These are phyloP conservation scores for Anoplopoma fimbria DNA, from an alignment of 2,113 vertebrate species.

Conservation along the genomic window DNA sequence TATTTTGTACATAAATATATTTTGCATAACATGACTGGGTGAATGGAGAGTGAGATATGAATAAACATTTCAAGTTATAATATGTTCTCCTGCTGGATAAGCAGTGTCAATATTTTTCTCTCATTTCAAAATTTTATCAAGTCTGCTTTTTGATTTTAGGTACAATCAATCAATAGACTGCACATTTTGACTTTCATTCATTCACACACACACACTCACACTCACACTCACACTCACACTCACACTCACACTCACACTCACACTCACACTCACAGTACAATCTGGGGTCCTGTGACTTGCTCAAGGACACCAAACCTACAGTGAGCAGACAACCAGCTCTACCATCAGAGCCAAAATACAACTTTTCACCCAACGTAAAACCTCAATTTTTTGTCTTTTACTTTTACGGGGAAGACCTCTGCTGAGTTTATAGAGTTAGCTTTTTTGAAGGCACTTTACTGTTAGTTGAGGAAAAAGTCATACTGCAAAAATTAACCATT, in stretches of 20 bases:
- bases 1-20: constrained; percentile 84
- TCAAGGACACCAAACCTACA: neutral
- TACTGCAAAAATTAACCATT: neutral
- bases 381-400: too few relatives aligned
- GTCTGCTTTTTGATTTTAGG: neutral
- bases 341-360: too few relatives aligned
- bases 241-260: neutral
- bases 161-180: neutral
- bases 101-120: neutral
- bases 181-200: neutral
- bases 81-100: neutral
- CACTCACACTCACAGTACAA: neutral
- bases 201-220: neutral
- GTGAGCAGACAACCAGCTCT: neutral
- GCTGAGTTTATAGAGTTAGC: too few relatives aligned
- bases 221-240: neutral
- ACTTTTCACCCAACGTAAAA: too few relatives aligned
- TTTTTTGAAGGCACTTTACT: neutral
- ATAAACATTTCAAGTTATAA: constrained; percentile 67
- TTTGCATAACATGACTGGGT: constrained; percentile 62
- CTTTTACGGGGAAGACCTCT: too few relatives aligned
- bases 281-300: neutral
- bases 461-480: neutral
- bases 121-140: neutral
- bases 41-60: constrained; percentile 52